Base-by-base conservation (phyloP, 1,140 invertebrate genomes). In the Drosophila micromelanica region DNA sequence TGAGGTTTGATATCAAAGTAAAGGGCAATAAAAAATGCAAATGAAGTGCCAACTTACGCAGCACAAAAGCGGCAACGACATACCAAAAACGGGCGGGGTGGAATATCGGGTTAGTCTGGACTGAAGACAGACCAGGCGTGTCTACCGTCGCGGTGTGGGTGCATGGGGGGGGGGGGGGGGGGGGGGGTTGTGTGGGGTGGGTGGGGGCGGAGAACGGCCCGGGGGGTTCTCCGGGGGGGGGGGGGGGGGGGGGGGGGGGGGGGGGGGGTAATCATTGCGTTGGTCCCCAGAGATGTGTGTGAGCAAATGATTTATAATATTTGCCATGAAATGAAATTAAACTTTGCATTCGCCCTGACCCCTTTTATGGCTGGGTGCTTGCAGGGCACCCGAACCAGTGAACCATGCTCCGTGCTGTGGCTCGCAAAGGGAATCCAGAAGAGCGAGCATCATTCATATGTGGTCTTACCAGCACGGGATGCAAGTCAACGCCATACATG, bases 401-500 rank as follows among this genome's bases (percentile, higher is more conserved):
- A 76, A 61, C 35, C 46, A 56, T 42, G 6, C 55, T 63, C n/a
- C 17, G 11, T 55, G 60, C 65, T 76, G 73, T 62, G 73, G 73
- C 5, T 48, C 5, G 12, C 2, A 13, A 30, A 20, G 51, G 17
- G 52, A 1, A 20, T 13, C 9, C 5, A 1, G 8, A 35, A 35
- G 32, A 35, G 32, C 8, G 43, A 3, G 15, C 7, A 30, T 30
- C 13, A 35, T 13, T 45, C 32, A 57, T 40, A 57, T 45, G 30
- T 57, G 55, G 13, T 15, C 90, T 92, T 92, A 94, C 94, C 93
- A 94, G 84, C 62, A 94, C 94, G 65, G 94, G 94, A 92, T 94
- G 94, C 94, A 98, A 96, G 93, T 99, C 98, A 5, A 99, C 97
- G 23, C 98, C 98, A 91, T 99, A 99, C 96, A 99, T 97, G 84